These are phyloP conservation scores for Alviniconcha strummeri DNA, from an alignment of 2,888 invertebrate genomes.

Conservation along the genomic window DNA sequence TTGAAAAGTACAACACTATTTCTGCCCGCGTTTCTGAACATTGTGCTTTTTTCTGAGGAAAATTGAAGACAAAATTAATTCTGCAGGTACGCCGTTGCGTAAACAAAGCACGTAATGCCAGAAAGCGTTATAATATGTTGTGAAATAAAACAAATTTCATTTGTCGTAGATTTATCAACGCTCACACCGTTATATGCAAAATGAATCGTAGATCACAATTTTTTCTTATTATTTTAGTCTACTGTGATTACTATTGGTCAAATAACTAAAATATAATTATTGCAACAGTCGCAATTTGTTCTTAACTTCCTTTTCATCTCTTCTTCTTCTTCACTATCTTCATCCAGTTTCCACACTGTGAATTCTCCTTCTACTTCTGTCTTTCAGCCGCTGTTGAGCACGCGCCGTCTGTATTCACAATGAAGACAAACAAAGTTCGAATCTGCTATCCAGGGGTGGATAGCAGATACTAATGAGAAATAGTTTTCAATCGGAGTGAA, in stretches of 20 bases:
- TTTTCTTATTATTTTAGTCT: no score
- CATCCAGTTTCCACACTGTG: no score
- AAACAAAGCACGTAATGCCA: neutral
- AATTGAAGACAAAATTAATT: no score
- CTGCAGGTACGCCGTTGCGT: neutral
- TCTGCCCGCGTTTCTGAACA: neutral
- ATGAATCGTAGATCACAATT: no score
- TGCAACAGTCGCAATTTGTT: constrained; percentile 7
- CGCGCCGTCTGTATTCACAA: neutral
- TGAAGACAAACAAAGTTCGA: constrained; percentile 17
- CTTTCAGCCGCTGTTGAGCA: neutral
- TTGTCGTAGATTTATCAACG: no score
- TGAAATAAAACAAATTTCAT: neutral
- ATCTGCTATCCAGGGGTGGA: constrained; percentile 21
- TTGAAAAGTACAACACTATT: neutral
- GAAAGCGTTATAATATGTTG: neutral
- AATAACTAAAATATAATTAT: neutral
- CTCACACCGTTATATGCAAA: no score
- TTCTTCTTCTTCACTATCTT: no score
- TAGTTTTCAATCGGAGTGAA: constrained; percentile 29
- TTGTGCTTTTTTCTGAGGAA: neutral
- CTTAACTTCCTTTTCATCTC: neutral
- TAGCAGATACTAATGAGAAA: constrained; percentile 3
- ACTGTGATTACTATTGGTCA: neutral
- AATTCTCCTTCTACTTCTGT: neutral